Evolutionary conservation across 2,113 vertebrate species (phyloP).

Genomic region (Neolamprologus caudopunctatus): DNA sequence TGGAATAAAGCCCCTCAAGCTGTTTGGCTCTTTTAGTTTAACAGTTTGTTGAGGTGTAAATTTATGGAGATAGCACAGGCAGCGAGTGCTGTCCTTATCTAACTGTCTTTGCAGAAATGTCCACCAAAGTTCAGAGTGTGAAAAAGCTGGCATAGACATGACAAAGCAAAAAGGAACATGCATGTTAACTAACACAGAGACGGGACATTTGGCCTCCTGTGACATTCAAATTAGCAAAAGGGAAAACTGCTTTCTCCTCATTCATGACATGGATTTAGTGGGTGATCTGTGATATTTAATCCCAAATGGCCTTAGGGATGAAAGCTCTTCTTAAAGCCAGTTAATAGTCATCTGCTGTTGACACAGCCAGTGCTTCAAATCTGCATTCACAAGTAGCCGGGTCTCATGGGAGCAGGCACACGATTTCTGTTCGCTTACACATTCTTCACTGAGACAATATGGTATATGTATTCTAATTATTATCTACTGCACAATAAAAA

Average conservation of each 20-base stretch:
- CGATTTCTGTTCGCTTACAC: background rate
- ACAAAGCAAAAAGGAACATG: background rate
- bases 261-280: background rate
- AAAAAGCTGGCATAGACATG: background rate
- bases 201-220: background rate
- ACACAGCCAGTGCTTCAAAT: background rate
- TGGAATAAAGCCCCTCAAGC: background rate
- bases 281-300: background rate
- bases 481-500: background rate
- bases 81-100: background rate
- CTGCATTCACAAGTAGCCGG: background rate
- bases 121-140: background rate
- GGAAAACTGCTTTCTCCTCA: background rate
- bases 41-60: background rate
- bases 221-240: slow-evolving; percentile 7
- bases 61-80: background rate
- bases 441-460: background rate
- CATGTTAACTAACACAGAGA: background rate
- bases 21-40: background rate
- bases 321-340: background rate
- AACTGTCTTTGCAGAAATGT: background rate
- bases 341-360: slow-evolving; percentile 17
- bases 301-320: background rate
- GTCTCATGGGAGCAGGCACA: background rate
- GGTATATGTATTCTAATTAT: background rate